A percentile compares a stretch with the other conserved stretches of the same genome.
Evolutionary conservation across 2,797 vertebrate genomes (phyloP).

Genomic region (Cossypha niveicapilla): DNA sequence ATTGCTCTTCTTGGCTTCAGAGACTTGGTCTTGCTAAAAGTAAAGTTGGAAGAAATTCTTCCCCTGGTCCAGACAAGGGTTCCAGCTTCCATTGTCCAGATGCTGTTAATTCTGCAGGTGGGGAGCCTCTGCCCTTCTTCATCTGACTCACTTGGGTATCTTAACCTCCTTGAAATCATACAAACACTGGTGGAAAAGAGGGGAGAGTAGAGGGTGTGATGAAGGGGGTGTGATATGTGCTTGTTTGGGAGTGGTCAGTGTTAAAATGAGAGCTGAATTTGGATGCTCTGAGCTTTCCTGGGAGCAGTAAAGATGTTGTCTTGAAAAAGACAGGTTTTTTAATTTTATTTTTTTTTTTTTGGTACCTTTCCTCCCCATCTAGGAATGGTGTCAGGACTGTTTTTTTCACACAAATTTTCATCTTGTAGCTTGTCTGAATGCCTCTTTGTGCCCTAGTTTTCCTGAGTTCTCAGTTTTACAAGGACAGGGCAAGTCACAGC

Average conservation of each 20-base stretch:
- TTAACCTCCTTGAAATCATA: background rate
- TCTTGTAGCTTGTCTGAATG: background rate
- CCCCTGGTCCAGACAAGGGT: slow-evolving; percentile 62
- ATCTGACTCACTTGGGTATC: background rate
- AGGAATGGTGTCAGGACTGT: background rate
- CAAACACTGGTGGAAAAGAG: background rate
- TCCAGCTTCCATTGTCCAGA: slow-evolving; percentile 87
- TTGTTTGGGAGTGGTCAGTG: background rate
- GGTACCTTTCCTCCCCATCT: background rate
- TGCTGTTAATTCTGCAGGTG: slow-evolving; percentile 94
- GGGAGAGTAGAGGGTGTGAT: background rate
- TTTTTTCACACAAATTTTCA: background rate
- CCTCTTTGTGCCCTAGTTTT: background rate
- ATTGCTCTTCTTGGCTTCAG: slow-evolving; percentile 92
- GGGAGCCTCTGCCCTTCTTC: background rate
- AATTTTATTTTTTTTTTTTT: background rate
- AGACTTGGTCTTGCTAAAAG: slow-evolving; percentile 88
- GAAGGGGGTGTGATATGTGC: background rate
- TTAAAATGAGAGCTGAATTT: background rate
- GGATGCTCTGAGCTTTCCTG: background rate
- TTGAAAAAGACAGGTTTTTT: background rate
- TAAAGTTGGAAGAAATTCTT: slow-evolving; percentile 82
- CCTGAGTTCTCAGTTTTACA: background rate
- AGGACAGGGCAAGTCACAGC: accelerated
- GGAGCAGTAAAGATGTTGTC: background rate